Conservation (phyloP, 2,113 vertebrate genomes). For the Toxostoma redivivum region DNA sequence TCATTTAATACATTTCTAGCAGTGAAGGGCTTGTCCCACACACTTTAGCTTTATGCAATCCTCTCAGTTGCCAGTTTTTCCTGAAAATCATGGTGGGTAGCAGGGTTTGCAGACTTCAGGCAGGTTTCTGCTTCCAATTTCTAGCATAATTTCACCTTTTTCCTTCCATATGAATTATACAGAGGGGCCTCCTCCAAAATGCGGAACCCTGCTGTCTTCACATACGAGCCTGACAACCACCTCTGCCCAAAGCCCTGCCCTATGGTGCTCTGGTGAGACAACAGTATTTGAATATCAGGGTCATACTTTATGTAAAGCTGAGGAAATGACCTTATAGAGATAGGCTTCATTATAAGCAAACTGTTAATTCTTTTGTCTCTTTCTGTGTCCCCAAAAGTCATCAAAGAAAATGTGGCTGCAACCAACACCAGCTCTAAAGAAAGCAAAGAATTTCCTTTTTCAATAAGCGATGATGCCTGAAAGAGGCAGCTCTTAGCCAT, state of each 20-base stretch:
- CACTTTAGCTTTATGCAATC: background rate
- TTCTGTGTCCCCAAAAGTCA: background rate
- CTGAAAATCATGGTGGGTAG: background rate
- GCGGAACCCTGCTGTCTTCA: background rate
- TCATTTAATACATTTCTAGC: background rate
- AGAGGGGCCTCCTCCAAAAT: background rate
- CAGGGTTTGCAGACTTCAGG: background rate
- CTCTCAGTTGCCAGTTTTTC: background rate
- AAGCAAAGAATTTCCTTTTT: background rate
- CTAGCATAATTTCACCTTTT: background rate
- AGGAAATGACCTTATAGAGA: background rate
- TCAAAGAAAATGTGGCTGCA: background rate
- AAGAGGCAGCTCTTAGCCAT: background rate
- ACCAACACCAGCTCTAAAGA: background rate
- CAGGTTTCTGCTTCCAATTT: background rate
- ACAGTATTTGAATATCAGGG: background rate
- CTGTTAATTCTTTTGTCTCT: background rate
- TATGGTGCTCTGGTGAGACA: background rate
- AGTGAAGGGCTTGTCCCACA: background rate
- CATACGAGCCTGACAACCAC: fast-evolving
- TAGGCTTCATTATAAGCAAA: background rate
- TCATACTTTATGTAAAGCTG: background rate
- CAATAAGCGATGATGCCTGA: background rate
- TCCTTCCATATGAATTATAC: background rate
- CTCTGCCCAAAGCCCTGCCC: background rate